phyloP scores from a whole-genome alignment of 2,113 vertebrate species.

The Heloderma charlesbogerti region DNA sequence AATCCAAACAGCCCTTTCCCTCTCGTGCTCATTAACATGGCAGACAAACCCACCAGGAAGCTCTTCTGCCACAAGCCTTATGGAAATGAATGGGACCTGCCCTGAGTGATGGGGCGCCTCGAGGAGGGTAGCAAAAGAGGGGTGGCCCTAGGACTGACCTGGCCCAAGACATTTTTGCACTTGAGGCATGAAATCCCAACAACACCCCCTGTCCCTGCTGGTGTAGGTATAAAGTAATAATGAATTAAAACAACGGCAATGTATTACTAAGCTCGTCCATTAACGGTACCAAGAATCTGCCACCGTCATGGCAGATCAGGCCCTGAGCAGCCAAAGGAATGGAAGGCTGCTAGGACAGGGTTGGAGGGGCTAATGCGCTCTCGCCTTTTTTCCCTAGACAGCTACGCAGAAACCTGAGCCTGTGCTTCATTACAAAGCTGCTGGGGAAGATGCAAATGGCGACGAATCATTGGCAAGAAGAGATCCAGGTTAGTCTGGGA shows the following conservation, averaged over 20 bases:
- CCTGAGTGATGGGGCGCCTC: background rate
- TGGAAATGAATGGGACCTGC: background rate
- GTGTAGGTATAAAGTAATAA: background rate
- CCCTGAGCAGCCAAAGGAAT: background rate
- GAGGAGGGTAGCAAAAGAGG: background rate
- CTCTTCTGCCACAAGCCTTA: background rate
- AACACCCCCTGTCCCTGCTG: background rate
- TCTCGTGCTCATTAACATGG: background rate
- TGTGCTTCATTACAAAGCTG: slow-evolving; percentile 20
- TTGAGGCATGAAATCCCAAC: background rate
- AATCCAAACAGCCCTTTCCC: background rate
- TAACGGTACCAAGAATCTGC: background rate
- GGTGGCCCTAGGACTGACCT: too few relatives aligned
- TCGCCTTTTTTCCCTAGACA: background rate
- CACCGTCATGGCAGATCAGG: background rate
- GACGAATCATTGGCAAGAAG: background rate
- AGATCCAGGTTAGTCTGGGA: slow-evolving; percentile 11
- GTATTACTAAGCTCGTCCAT: background rate
- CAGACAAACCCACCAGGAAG: too few relatives aligned
- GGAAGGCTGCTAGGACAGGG: background rate
- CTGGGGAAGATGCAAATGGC: background rate
- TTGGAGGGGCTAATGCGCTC: background rate
- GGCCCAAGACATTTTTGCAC: background rate
- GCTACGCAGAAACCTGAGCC: slow-evolving; percentile 15
- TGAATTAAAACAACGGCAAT: background rate